Base-by-base conservation (phyloP, 2,797 vertebrate genomes). In the Amazona finschi region DNA sequence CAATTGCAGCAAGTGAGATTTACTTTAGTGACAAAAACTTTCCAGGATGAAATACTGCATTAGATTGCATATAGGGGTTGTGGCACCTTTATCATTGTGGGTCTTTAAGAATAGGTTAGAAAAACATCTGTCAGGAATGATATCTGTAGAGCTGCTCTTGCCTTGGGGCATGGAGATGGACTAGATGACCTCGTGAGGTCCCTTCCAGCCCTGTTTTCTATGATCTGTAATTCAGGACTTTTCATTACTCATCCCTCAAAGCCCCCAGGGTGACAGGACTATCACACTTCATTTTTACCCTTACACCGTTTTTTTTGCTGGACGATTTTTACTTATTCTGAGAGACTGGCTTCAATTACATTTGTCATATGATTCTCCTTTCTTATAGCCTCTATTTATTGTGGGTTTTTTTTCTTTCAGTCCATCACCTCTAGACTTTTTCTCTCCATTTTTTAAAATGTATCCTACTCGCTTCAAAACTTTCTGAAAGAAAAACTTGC, bases 211-310 rank as follows among this genome's bases (percentile, higher is more conserved):
- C 85, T 81, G 17, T 81, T 90, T 89, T 83, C 79, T 86, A 3
- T 95, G 77, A 94, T 89, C 50, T 92, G 47, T 86, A 71, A 67
- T 88, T 55, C 76, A 60, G 24, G 52, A 43, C 18, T 79, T 86
- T 41, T 84, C 85, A 92, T 95, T 94, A 88, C 67, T 93, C 50
- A 69, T 86, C 15, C 27, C 41, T 73, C 5, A 14, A 73, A 90
- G 71, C 50, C 50, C 31, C 64, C 64, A 43, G 94, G 94, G 90
- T 94, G 93, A 85, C 83, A 70, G 44, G 18, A 74, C 76, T 81
- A 88, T 86, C 73, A 73, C 47, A 73, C 80, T 94, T 93, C 41
- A 60, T 73, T 94, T 92, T 88, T 79, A 79, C 57, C 30, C 52
- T 73, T 84, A 79, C 55, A 36, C 15, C 21, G 3, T 67, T 39